These are phyloP conservation scores for Acanthoscelides obtectus DNA, from an alignment of 2,888 invertebrate genomes.

Conservation along the genomic window DNA sequence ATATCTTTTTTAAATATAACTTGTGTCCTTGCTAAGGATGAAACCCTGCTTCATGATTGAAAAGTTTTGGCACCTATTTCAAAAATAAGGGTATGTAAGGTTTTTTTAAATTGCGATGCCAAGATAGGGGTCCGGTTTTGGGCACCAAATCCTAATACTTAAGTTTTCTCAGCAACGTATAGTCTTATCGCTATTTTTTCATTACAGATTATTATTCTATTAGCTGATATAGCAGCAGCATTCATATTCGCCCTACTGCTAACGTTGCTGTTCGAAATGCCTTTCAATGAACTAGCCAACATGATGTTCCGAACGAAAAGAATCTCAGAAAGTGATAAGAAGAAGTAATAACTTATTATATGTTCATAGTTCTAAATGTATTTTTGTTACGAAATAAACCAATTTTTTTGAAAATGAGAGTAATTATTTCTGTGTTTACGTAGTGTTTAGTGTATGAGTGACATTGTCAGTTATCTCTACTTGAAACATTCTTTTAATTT, in stretches of 20 bases:
- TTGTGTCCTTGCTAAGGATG: no score
- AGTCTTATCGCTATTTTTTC: neutral
- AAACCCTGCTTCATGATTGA: no score
- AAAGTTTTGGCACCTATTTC: no score
- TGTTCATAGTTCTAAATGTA: neutral
- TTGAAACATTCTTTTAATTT: neutral
- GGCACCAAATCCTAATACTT: constrained; percentile 1
- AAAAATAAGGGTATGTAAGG: neutral
- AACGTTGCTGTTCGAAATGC: constrained; percentile 19
- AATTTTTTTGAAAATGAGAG: no score
- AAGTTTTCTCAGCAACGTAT: no score
- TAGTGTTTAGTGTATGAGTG: no score
- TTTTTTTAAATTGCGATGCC: no score
- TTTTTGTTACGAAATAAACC: neutral
- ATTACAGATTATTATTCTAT: constrained; percentile 3
- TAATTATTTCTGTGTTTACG: no score
- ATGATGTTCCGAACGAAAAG: constrained; percentile 10
- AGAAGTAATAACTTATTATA: constrained; percentile 1
- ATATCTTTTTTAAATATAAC: no score
- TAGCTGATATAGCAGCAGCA: constrained; percentile 11
- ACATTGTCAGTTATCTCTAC: neutral
- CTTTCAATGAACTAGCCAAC: constrained; percentile 17
- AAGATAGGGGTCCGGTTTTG: no score
- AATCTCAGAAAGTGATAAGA: neutral
- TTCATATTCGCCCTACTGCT: constrained; percentile 16